Conservation (phyloP, 2,797 vertebrate genomes). For the Carapus acus region DNA sequence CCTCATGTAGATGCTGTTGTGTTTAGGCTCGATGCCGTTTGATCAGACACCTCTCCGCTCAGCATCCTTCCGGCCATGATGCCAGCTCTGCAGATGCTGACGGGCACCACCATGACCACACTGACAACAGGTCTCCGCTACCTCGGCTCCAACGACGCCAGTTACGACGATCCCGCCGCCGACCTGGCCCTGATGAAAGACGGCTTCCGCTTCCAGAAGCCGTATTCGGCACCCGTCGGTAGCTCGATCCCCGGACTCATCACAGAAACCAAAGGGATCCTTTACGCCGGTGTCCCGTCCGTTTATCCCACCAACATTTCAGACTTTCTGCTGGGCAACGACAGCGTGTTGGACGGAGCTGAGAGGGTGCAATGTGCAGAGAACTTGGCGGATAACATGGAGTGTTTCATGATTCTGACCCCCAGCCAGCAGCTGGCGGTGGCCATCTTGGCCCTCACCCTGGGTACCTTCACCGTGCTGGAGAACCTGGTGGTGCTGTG, state of each 20-base stretch:
- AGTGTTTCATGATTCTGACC: constrained; percentile 98
- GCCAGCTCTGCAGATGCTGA: constrained; percentile 84
- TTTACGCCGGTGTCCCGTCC: constrained; percentile 70
- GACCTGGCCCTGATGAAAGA: constrained; percentile 54
- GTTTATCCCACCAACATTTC: constrained; percentile 84
- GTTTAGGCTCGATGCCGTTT: constrained; percentile 21
- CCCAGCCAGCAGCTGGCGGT: constrained; percentile 92
- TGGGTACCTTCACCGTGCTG: constrained; percentile 95
- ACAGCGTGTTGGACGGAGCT: constrained; percentile 70
- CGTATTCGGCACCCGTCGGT: constrained; percentile 78
- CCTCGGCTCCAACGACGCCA: constrained; percentile 87
- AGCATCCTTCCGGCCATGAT: constrained; percentile 81
- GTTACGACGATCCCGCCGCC: constrained; percentile 67
- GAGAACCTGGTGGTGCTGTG: constrained; percentile 95
- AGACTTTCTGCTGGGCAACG: constrained; percentile 78
- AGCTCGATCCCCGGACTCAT: constrained; percentile 80
- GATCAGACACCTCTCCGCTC: constrained; percentile 28
- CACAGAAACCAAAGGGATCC: constrained; percentile 78
- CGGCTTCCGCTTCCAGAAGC: constrained; percentile 77
- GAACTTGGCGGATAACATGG: constrained; percentile 94
- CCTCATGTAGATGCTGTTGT: constrained; percentile 42
- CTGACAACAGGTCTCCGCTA: constrained; percentile 89
- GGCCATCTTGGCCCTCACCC: constrained; percentile 85
- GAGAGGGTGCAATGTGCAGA: constrained; percentile 84
- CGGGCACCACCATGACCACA: constrained; percentile 86